Evolutionary conservation across 2,113 vertebrate species (phyloP).

Genomic region (Rhabdornis inornatus): DNA sequence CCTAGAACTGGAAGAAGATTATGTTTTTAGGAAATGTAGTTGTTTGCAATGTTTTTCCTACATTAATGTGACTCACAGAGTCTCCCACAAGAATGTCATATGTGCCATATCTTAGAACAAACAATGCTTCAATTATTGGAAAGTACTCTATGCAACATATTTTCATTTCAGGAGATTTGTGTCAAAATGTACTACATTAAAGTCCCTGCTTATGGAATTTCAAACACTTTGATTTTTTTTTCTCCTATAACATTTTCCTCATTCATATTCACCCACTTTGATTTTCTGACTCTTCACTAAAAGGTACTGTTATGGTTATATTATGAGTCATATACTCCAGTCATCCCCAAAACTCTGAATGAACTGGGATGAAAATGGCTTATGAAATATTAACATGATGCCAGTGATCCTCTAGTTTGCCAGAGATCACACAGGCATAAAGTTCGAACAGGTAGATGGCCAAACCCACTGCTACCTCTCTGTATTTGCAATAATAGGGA

Average conservation of each 20-base stretch:
- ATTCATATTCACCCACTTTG: not conserved
- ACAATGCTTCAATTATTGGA: not conserved
- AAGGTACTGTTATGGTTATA: not conserved
- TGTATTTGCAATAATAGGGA: not conserved
- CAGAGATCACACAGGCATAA: not conserved
- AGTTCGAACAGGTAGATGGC: not conserved
- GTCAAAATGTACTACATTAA: not conserved
- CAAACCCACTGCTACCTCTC: not conserved
- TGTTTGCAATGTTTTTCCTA: not conserved
- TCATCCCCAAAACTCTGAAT: not conserved
- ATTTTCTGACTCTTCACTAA: not conserved
- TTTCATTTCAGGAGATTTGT: not conserved
- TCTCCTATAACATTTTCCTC: not conserved
- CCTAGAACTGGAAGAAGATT: not conserved
- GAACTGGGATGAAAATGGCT: not conserved
- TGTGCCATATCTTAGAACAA: not conserved
- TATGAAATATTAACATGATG: not conserved
- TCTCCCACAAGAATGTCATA: not conserved
- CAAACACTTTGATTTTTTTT: not conserved
- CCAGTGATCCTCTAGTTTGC: not conserved
- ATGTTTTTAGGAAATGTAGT: not conserved
- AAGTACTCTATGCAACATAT: not conserved
- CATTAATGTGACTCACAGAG: not conserved
- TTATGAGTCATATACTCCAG: not conserved
- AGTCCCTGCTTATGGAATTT: not conserved